Percentiles rank a stretch among this genome's conserved stretches.
Conservation (phyloP, 1,140 invertebrate genomes). For the Metaphire vulgaris region DNA sequence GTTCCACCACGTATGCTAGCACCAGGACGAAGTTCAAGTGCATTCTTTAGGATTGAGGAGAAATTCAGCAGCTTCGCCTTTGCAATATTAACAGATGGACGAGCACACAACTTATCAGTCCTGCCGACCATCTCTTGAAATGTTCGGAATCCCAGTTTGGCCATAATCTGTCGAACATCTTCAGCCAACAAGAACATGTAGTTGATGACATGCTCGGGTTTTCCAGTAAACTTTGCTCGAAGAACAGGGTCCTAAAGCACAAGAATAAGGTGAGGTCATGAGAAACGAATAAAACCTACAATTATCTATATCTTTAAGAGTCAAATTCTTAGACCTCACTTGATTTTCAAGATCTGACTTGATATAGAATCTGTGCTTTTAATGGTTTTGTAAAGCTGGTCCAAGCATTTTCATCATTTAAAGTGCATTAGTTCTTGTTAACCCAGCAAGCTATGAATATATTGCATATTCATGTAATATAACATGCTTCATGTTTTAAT, state of each 20-base stretch:
- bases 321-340: too few species aligned
- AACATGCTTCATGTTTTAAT: too few species aligned
- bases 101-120: conserved; percentile 67
- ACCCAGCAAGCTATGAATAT: too few species aligned
- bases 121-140: conserved; percentile 91
- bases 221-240: conserved; percentile 91
- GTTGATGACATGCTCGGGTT: conserved; percentile 95
- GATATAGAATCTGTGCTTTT: too few species aligned
- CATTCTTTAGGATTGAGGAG: conserved; percentile 76
- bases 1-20: conserved; percentile 84
- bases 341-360: too few species aligned
- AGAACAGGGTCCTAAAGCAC: conserved; percentile 88
- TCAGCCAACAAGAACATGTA: conserved; percentile 96
- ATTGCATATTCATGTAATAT: too few species aligned
- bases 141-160: conserved; percentile 75
- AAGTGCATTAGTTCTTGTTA: too few species aligned
- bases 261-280: too few species aligned
- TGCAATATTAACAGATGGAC: conserved; percentile 56
- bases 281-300: too few species aligned
- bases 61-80: conserved; percentile 84
- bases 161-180: conserved; percentile 85
- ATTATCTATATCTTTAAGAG: too few species aligned
- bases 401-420: too few species aligned
- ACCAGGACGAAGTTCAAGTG: conserved; percentile 76
- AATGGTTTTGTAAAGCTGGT: too few species aligned